Evolutionary conservation across 2,113 vertebrate species (phyloP).

Genomic region (Pseudorectes ferrugineus): DNA sequence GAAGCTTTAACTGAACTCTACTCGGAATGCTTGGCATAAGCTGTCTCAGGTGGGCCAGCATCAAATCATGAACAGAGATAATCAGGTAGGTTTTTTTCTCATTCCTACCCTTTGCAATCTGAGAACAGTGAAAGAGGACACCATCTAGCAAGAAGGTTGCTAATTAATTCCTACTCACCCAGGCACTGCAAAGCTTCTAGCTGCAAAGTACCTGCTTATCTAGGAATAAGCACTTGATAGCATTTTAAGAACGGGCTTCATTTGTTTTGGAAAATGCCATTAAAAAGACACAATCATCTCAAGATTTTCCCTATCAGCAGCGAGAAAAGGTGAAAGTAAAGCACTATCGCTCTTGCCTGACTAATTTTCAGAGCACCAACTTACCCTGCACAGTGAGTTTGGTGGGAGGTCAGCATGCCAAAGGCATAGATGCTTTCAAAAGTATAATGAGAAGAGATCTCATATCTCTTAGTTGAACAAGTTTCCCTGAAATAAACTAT

Average conservation of each 20-base stretch:
- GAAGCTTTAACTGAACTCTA: background rate
- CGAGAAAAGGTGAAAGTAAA: background rate
- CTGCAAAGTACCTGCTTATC: background rate
- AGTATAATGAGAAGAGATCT: background rate
- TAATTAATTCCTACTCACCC: slow-evolving; percentile 21
- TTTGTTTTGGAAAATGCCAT: background rate
- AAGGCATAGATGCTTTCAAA: background rate
- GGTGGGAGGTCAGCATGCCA: background rate
- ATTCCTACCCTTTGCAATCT: background rate
- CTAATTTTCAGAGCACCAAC: background rate
- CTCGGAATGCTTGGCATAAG: background rate
- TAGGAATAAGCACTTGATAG: background rate
- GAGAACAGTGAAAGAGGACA: slow-evolving; percentile 30
- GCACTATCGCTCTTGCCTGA: background rate
- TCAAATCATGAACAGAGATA: background rate
- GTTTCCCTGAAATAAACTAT: background rate
- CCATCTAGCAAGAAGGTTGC: background rate
- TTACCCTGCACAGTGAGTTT: accelerated
- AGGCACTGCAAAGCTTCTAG: background rate
- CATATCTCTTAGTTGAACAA: background rate
- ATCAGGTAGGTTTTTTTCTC: background rate
- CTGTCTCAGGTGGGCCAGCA: background rate
- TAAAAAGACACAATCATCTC: background rate
- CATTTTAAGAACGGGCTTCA: background rate
- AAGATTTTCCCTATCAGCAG: background rate